Base-by-base conservation (phyloP, 2,113 vertebrate genomes). In the Chlamydotis undulata region DNA sequence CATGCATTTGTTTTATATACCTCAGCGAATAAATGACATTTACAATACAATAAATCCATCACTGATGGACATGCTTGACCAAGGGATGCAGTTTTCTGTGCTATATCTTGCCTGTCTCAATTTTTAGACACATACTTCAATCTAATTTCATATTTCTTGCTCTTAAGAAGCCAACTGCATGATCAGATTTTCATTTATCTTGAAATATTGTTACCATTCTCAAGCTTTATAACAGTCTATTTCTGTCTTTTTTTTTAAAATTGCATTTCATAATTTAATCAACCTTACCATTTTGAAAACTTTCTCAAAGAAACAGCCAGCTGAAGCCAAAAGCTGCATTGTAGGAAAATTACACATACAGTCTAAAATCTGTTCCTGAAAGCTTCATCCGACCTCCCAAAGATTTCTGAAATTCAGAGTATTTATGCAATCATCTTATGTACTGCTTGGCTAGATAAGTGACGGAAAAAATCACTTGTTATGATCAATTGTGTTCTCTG, bases 101-200 rank as follows among this genome's bases (percentile, higher is more conserved):
- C 57, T 82, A 0, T 28, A 64, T 50, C 91, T 84, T 64, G 29
- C 64, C 75, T 82, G 49, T 49, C 53, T 91, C 81, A 19, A 68
- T 75, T 87, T 92, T 90, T 79, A 91, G 73, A 87, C 21, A 75
- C 35, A 74, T 31, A 31, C 0, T 0, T 39, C 83, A 87, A 65
- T 21, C 57, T 85, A 13, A 57, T 82, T 94, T 73, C 39, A 25
- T 84, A 82, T 39, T 76, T 82, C 64, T 69, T 60, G 70, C 83
- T 79, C 56, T 90, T 90, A 73, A 73, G 56, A 28, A 94, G 79
- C 7, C 82, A 95, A 78, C 10, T 0, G 7, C 65, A 82, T 83
- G 25, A 92, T 89, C 56, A 93, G 43, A 85, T 95, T 95, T 83
- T 84, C 29, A 22, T 79, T 93, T 93, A 68, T 71, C 69, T 75